These are phyloP conservation scores for Drosophila demipolita DNA, from an alignment of 2,888 invertebrate genomes.

Conservation along the genomic window DNA sequence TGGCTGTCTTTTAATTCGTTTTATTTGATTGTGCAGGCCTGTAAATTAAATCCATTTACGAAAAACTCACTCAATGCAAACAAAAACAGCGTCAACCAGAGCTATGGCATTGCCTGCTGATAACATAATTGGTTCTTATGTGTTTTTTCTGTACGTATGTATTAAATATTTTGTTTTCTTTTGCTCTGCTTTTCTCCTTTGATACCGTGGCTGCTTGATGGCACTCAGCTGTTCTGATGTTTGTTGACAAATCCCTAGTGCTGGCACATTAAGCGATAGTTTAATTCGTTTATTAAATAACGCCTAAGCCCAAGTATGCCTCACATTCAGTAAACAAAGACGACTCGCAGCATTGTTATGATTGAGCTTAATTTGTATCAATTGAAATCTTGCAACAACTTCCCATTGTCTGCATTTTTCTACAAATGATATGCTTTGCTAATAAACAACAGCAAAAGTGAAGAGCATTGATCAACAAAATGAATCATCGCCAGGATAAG, in stretches of 20 bases:
- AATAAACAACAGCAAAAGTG: constrained; percentile 6
- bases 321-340: not conserved
- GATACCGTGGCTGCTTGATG: not conserved
- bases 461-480: constrained; percentile 11
- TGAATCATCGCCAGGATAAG: constrained; percentile 30
- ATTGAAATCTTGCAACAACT: constrained; percentile 47
- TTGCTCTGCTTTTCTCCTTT: constrained; percentile 10
- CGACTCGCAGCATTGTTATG: constrained; percentile 10
- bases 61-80: constrained; percentile 40
- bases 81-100: constrained; percentile 42
- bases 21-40: constrained; percentile 23
- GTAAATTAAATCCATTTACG: constrained; percentile 37
- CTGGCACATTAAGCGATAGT: constrained; percentile 43
- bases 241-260: constrained; percentile 47
- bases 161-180: constrained; percentile 22
- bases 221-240: constrained; percentile 52
- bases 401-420: constrained; percentile 28
- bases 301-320: constrained; percentile 2
- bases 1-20: constrained; percentile 10
- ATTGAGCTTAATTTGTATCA: constrained; percentile 60
- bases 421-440: constrained; percentile 14
- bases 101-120: constrained; percentile 43
- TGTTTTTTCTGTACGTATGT: constrained; percentile 5
- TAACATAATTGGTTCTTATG: constrained; percentile 58
- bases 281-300: constrained; percentile 3